These are phyloP conservation scores for Zonotrichia albicollis DNA, from an alignment of 2,797 vertebrate species.

Conservation along the genomic window DNA sequence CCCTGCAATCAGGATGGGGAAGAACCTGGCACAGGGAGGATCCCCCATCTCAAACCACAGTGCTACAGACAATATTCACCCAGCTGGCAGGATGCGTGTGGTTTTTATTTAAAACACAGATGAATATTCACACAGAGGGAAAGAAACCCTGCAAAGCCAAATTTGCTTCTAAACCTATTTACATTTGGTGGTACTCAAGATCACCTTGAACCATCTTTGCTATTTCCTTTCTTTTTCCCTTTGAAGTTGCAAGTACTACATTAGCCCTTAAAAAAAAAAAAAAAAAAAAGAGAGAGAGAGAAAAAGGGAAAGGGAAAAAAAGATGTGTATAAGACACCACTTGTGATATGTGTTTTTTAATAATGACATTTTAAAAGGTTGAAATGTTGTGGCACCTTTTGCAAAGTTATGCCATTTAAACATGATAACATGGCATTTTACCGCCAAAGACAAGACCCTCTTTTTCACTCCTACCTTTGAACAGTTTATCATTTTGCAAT, in stretches of 20 bases:
- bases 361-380: conserved; percentile 54
- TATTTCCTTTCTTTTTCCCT: not conserved
- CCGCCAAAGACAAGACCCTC: not conserved
- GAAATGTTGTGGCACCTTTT: not conserved
- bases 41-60: not conserved
- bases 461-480: not conserved
- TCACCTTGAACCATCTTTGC: conserved; percentile 11
- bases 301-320: fast-evolving
- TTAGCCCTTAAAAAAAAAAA: not conserved
- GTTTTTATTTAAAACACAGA: not conserved
- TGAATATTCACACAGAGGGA: not conserved
- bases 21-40: not conserved
- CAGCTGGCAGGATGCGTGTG: not conserved
- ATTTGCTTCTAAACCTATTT: conserved; percentile 1
- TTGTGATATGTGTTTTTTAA: conserved; percentile 12
- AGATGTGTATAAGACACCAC: not conserved
- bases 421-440: conserved; percentile 52
- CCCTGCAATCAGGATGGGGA: not conserved
- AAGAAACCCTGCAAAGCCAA: not conserved
- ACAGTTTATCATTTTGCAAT: conserved; percentile 17
- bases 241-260: not conserved
- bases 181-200: not conserved
- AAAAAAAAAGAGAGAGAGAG: fast-evolving
- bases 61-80: not conserved
- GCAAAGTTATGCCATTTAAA: conserved; percentile 47